These are phyloP conservation scores for Syrrhaptes paradoxus DNA, from an alignment of 2,113 vertebrate species.

Conservation along the genomic window DNA sequence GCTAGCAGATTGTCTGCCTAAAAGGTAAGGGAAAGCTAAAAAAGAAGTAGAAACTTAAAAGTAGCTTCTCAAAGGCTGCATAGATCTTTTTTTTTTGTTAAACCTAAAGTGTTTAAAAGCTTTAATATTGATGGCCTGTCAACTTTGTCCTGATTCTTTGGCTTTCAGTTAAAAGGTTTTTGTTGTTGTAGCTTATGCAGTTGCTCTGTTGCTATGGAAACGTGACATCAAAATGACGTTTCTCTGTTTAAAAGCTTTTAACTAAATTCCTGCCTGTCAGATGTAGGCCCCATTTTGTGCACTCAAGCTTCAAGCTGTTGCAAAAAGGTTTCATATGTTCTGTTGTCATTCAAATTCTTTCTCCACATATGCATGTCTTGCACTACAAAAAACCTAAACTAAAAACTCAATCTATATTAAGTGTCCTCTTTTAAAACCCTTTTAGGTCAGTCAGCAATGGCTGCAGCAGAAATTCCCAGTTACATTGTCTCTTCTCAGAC, in stretches of 20 bases:
- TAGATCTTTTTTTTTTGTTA: slow-evolving; percentile 68
- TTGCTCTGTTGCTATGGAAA: slow-evolving; percentile 95
- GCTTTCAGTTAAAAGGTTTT: slow-evolving; percentile 99
- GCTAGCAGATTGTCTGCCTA: slow-evolving; percentile 69
- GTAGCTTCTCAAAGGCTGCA: slow-evolving; percentile 71
- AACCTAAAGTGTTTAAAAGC: slow-evolving; percentile 84
- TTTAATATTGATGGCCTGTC: slow-evolving; percentile 89
- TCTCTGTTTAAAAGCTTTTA: slow-evolving; percentile 99
- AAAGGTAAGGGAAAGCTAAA: slow-evolving; percentile 71
- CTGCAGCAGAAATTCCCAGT: slow-evolving; percentile 87
- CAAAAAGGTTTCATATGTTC: slow-evolving; percentile 86
- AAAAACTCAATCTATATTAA: slow-evolving; percentile 69
- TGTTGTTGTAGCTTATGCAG: slow-evolving; percentile 91
- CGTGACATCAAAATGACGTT: slow-evolving; percentile 99
- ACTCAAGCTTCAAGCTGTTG: slow-evolving; percentile 88
- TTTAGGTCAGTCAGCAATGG: slow-evolving; percentile 83
- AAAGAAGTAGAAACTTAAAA: slow-evolving; percentile 75
- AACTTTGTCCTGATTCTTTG: slow-evolving; percentile 88
- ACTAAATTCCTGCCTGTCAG: slow-evolving; percentile 97
- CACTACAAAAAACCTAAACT: slow-evolving; percentile 67
- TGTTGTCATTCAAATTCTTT: slow-evolving; percentile 79
- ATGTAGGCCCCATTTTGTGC: slow-evolving; percentile 98
- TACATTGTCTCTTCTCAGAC: slow-evolving; percentile 86
- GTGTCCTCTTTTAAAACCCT: slow-evolving; percentile 73
- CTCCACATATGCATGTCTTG: slow-evolving; percentile 69